Percentiles rank a stretch among this genome's conserved stretches.
Conservation (phyloP, 2,113 vertebrate species). For the Aphyosemion australe region DNA sequence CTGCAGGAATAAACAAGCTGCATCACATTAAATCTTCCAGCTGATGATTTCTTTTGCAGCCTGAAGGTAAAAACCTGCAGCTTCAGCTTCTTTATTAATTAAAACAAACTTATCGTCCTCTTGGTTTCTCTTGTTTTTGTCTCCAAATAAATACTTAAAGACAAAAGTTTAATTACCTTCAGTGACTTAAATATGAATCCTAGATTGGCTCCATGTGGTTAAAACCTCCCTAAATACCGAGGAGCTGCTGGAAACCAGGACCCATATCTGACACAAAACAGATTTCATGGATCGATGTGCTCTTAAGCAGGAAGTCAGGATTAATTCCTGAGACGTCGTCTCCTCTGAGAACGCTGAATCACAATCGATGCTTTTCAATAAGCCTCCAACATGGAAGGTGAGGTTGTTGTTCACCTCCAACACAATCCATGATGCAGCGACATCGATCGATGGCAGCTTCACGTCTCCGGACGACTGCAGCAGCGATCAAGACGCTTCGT, state of each 20-base stretch:
- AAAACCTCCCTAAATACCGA: too few species aligned
- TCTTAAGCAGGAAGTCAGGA: slow-evolving; percentile 39
- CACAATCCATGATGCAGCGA: not conserved
- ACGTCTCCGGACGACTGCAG: slow-evolving; percentile 1
- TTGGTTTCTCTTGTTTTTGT: slow-evolving; percentile 3
- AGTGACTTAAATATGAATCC: too few species aligned
- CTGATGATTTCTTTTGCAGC: too few species aligned
- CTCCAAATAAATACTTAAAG: not conserved
- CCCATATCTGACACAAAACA: slow-evolving; percentile 13
- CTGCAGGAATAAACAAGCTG: too few species aligned
- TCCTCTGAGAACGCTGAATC: slow-evolving; percentile 14
- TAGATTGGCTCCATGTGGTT: too few species aligned
- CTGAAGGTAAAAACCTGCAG: too few species aligned
- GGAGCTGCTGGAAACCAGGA: slow-evolving; percentile 23
- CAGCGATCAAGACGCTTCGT: not conserved
- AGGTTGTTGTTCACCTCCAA: slow-evolving; percentile 10
- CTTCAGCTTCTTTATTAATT: slow-evolving; percentile 46
- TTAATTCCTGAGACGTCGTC: slow-evolving; percentile 15
- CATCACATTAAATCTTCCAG: too few species aligned
- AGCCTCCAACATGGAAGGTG: slow-evolving; percentile 11
- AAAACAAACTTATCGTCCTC: slow-evolving; percentile 12
- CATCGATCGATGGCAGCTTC: slow-evolving; percentile 13
- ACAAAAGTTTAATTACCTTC: not conserved
- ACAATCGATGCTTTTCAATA: slow-evolving; percentile 39
- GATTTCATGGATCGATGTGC: slow-evolving; percentile 37